A percentile compares a stretch with the other conserved stretches of the same genome.
Evolutionary conservation across 2,888 invertebrate species (phyloP).

Genomic region (Lysandra bellargus): DNA sequence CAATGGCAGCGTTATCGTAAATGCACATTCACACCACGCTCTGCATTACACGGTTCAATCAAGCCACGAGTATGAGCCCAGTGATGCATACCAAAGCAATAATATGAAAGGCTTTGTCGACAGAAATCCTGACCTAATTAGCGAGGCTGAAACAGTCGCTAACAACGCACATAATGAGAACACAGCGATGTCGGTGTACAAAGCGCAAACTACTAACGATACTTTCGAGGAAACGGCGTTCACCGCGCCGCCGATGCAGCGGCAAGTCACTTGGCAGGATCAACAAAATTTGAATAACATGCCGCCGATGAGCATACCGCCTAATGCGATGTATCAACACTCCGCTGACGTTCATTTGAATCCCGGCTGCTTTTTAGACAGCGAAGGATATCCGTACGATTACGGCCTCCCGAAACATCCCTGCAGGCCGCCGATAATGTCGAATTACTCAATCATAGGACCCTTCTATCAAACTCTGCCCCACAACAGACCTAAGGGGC

Average conservation of each 20-base stretch:
- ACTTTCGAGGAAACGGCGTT: slow-evolving; percentile 71
- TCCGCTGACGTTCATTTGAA: slow-evolving; percentile 87
- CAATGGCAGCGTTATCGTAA: slow-evolving; percentile 77
- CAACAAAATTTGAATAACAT: slow-evolving; percentile 62
- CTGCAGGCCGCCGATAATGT: slow-evolving; percentile 69
- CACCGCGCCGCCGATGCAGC: slow-evolving; percentile 64
- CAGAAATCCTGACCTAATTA: slow-evolving; percentile 90
- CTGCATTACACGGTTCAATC: slow-evolving; percentile 74
- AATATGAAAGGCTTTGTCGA: slow-evolving; percentile 80
- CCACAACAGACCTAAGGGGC: slow-evolving; percentile 84
- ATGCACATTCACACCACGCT: slow-evolving; percentile 81
- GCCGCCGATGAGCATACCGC: slow-evolving; percentile 69
- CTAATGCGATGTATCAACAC: slow-evolving; percentile 82
- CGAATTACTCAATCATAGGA: slow-evolving; percentile 69
- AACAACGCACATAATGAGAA: slow-evolving; percentile 75
- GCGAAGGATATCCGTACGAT: slow-evolving; percentile 89
- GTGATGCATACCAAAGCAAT: slow-evolving; percentile 72
- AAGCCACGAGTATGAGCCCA: slow-evolving; percentile 80
- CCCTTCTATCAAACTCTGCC: slow-evolving; percentile 89
- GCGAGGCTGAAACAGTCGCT: slow-evolving; percentile 84
- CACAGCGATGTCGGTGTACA: slow-evolving; percentile 70
- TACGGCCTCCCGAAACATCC: slow-evolving; percentile 86
- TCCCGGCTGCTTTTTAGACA: slow-evolving; percentile 87
- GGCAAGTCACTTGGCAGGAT: slow-evolving; percentile 81
- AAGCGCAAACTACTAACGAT: slow-evolving; percentile 64